Conservation (phyloP, 2,797 vertebrate genomes). For the Vespertilio murinus region DNA sequence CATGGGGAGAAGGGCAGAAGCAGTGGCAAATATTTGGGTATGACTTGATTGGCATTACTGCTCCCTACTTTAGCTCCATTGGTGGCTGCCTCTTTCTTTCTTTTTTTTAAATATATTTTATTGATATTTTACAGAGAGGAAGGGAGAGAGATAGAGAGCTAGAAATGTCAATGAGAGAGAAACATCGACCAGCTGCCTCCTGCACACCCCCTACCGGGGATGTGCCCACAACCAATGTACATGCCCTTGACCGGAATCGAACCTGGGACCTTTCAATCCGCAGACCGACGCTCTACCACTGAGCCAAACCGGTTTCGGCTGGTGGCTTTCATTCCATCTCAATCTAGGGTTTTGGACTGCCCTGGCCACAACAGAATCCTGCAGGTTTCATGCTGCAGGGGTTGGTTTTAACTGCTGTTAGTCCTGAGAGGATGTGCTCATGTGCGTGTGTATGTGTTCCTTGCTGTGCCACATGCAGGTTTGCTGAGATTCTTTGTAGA, state of each 20-base stretch:
- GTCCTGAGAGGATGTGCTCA: neutral
- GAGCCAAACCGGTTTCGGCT: too few relatives aligned
- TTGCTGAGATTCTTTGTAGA: neutral
- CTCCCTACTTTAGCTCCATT: neutral
- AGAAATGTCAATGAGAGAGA: too few relatives aligned
- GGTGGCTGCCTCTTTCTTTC: neutral
- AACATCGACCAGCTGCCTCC: too few relatives aligned
- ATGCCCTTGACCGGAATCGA: too few relatives aligned
- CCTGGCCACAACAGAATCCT: neutral
- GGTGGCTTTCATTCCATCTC: neutral
- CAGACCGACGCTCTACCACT: too few relatives aligned
- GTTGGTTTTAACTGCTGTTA: neutral
- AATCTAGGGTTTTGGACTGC: neutral
- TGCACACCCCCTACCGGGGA: too few relatives aligned
- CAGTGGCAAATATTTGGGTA: neutral
- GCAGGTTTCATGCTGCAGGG: neutral
- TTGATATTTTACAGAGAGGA: too few relatives aligned
- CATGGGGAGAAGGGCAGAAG: fast-evolving
- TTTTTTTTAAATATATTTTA: too few relatives aligned
- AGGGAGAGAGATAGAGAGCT: too few relatives aligned
- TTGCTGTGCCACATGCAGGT: fast-evolving
- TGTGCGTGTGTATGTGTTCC: too few relatives aligned
- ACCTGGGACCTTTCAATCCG: too few relatives aligned
- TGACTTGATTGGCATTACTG: neutral
- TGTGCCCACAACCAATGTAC: too few relatives aligned